Base-by-base conservation (phyloP, 30 jellyfish, hydroid and myxozoan genomes). In the Mastigias papua region DNA sequence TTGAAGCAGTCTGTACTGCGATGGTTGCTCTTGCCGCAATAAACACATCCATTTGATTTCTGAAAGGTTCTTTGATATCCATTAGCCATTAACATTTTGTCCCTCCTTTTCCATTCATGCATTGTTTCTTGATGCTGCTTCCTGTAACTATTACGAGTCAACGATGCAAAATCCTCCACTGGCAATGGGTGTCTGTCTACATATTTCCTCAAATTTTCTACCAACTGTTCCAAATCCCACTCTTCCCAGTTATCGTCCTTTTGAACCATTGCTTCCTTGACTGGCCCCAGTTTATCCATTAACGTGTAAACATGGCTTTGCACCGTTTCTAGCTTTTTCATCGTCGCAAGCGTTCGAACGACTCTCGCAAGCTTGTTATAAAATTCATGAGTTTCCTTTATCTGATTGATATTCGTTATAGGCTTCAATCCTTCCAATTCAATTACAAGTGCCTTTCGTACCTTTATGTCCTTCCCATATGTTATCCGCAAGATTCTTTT, bases 281-380 rank as follows among this genome's bases (percentile, higher is more conserved):
- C 91, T 29, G 91, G 91, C 10, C 91, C 91, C 62, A 81, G 86
- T 65, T 81, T 81, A 67, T 81, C 73, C 84, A 81, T 62, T 37
- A 81, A 32, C 30, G 86, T 27, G 69, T 67, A 81, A 48, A 81
- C 91, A 66, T 27, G 69, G 63, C 69, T 48, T 42, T 48, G 91
- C 93, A 27, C 73, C 48, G 89, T 74, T 34, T 73, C 90, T 70
- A 76, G 73, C 76, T 86, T 86, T 74, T 76, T 69, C 95, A 74
- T 86, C 37, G 91, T 86, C 35, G 50, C 86, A 32, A 86, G 89
- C 76, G 91, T 74, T 77, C 90, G 21, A 57, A 86, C 71, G 34
- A 77, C 60, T 54, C 92, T 77, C 67, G 92, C 60, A 21, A 88
- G 80, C 76, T 88, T 49, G 31, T 88, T 79, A 70, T 88, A 88